Percentiles rank a stretch among this genome's conserved stretches.
phyloP scores from a whole-genome alignment of 2,888 invertebrate genomes.

The Temnothorax rugatulus region DNA sequence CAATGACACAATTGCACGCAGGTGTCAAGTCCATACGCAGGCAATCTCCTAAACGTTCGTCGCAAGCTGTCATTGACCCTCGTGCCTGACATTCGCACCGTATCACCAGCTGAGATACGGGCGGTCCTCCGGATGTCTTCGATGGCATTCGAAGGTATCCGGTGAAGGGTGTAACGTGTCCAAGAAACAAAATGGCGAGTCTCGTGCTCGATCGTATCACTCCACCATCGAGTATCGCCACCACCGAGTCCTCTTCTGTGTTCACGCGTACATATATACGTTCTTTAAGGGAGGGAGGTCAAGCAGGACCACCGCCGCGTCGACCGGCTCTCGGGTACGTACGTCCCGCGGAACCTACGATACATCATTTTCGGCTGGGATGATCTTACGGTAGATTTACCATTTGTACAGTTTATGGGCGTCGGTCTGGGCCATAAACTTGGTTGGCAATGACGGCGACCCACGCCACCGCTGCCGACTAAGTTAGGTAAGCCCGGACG shows the following conservation, averaged over 20 bases:
- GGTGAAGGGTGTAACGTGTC: slow-evolving; percentile 30
- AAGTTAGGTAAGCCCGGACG: slow-evolving; percentile 72
- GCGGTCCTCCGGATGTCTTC: not conserved
- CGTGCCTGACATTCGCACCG: slow-evolving; percentile 34
- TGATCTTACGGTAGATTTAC: slow-evolving; percentile 86
- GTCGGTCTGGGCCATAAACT: slow-evolving; percentile 86
- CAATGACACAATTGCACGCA: slow-evolving; percentile 23
- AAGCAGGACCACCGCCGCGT: slow-evolving; percentile 54
- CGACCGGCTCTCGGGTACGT: slow-evolving; percentile 66
- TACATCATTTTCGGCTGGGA: slow-evolving; percentile 87
- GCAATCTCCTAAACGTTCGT: slow-evolving; percentile 35
- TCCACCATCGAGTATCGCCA: not conserved
- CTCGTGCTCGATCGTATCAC: not conserved
- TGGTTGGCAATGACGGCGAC: slow-evolving; percentile 85
- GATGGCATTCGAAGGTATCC: slow-evolving; percentile 9
- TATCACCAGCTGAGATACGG: slow-evolving; percentile 20
- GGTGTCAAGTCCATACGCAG: slow-evolving; percentile 42
- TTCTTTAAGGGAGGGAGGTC: slow-evolving; percentile 59
- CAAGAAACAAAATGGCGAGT: slow-evolving; percentile 35
- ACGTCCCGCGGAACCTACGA: slow-evolving; percentile 81
- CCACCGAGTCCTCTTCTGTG: slow-evolving; percentile 8
- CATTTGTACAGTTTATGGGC: slow-evolving; percentile 86
- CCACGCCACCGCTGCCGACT: slow-evolving; percentile 75
- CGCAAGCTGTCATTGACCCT: slow-evolving; percentile 26
- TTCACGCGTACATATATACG: slow-evolving; percentile 4